A percentile compares a stretch with the other conserved stretches of the same genome.
phyloP scores from a whole-genome alignment of 1,140 invertebrate species.

The Oncopodura yosiiana region DNA sequence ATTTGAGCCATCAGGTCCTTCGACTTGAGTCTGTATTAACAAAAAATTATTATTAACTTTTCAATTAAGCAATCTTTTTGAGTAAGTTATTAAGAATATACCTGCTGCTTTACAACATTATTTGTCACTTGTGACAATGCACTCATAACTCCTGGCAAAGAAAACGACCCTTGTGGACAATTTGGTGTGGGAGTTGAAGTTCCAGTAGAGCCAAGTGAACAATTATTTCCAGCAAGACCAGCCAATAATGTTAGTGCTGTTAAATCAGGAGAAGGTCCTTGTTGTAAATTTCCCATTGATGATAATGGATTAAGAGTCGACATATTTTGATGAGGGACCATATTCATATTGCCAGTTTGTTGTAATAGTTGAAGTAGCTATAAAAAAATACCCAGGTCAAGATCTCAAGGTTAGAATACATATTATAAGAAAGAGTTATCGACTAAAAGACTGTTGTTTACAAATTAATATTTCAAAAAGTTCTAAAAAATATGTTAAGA shows the following conservation, averaged over 20 bases:
- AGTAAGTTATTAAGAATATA: too few species aligned
- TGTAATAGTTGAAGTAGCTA: conserved; percentile 15
- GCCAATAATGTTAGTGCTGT: conserved; percentile 20
- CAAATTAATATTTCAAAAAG: too few species aligned
- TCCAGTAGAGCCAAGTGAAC: not conserved
- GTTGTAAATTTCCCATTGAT: not conserved
- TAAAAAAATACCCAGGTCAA: too few species aligned
- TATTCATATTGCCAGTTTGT: conserved; percentile 1
- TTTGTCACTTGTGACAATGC: conserved; percentile 1
- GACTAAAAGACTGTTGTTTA: too few species aligned
- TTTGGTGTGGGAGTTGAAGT: not conserved
- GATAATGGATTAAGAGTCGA: conserved; percentile 7
- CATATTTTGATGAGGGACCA: not conserved
- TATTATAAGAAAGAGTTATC: too few species aligned
- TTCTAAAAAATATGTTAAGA: too few species aligned
- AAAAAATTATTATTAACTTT: too few species aligned
- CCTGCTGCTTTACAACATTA: not conserved
- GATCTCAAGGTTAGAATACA: too few species aligned
- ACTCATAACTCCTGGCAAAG: not conserved
- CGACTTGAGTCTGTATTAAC: conserved; percentile 51
- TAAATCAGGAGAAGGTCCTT: conserved; percentile 15
- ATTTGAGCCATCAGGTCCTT: conserved; percentile 93
- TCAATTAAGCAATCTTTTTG: too few species aligned
- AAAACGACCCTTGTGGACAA: not conserved
- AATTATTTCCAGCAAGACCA: conserved; percentile 5